Evolutionary conservation across 2,888 invertebrate species (phyloP), one percentile per base, ranked within the genome.

Genomic region (Drosophila dives): DNA sequence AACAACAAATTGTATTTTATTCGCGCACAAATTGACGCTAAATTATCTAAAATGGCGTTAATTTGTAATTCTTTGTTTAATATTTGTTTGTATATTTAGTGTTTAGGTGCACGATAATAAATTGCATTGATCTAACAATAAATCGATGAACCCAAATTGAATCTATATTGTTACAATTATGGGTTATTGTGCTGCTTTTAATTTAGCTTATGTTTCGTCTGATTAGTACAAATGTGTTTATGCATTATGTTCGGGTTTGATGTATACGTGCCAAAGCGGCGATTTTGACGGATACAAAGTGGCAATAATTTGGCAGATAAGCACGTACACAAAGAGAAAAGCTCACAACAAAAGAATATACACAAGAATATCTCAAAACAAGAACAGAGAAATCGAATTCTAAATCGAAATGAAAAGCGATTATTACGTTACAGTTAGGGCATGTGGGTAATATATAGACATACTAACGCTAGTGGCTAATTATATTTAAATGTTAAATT

Each of bases 261-360:
- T 62, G 45, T 59, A 34, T 54, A 42, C 23, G 40, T 40, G 54
- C 40, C 61, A 40, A 61, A n/a, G 53, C 61, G 55, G 50, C 59
- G 59, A 59, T 66, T 64, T 66, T 51, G 63, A 45, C 36, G 36
- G 64, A 64, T 62, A 36, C 54, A 80, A 83, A 23, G 83, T 91
- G 92, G 92, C 92, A 92, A 91, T 79, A 76, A 77, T 74, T 81
- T 88, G 91, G 91, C 91, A 80, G 77, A 87, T 72, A 78, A 72
- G 67, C 64, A 77, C 72, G 83, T 70, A 74, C 59, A 71, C 59
- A 68, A 48, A 54, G 66, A 56, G 34, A 61, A 67, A 32, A 26
- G 32, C 63, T 59, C 65, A 86, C 75, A 77, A 80, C 72, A 75
- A 23, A 38, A 38, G 17, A 79, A 76, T 78, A 73, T 76, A 75